Percentiles rank a stretch among this genome's conserved stretches.
These are phyloP conservation scores for Thereva nobilitata DNA, from an alignment of 2,888 invertebrate genomes.

Conservation along the genomic window DNA sequence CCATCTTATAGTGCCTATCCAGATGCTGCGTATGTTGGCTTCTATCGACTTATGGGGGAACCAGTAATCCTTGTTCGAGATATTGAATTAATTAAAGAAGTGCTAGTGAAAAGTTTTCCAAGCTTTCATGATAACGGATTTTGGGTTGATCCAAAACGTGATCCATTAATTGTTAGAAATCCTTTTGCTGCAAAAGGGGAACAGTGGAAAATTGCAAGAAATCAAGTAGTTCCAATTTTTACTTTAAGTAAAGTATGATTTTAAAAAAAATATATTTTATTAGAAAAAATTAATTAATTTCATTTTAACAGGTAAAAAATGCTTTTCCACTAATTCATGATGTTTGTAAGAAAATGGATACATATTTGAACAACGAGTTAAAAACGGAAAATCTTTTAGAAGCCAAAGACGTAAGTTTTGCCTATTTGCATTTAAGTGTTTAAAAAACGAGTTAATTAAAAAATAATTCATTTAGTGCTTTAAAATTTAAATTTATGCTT, in stretches of 20 bases:
- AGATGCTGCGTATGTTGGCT: conserved; percentile 4
- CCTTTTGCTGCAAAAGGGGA: conserved; percentile 7
- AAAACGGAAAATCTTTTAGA: conserved; percentile 10
- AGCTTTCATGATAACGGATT: conserved; percentile 9
- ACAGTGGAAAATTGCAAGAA: conserved; percentile 1
- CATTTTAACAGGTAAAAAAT: conserved; percentile 1
- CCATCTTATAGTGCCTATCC: conserved; percentile 1
- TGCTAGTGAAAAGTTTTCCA: conserved; percentile 12
- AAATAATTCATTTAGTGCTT: too few species aligned
- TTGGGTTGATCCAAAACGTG: conserved; percentile 4
- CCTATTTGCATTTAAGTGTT: neutral
- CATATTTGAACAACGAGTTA: conserved; percentile 8
- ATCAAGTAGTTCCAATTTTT: neutral
- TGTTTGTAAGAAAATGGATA: neutral
- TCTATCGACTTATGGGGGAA: conserved; percentile 8
- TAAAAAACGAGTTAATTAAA: too few species aligned
- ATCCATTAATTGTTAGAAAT: conserved; percentile 1
- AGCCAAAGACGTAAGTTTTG: neutral
- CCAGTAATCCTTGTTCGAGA: conserved; percentile 9
- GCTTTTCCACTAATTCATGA: neutral
- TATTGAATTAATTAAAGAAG: conserved; percentile 8
- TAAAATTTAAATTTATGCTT: too few species aligned
- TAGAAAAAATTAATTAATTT: conserved; percentile 3
- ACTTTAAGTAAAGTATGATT: conserved; percentile 2
- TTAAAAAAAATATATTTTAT: neutral